A percentile compares a stretch with the other conserved stretches of the same genome.
These are phyloP conservation scores for Heliothis peltigera DNA, from an alignment of 2,888 invertebrate species.

Conservation along the genomic window DNA sequence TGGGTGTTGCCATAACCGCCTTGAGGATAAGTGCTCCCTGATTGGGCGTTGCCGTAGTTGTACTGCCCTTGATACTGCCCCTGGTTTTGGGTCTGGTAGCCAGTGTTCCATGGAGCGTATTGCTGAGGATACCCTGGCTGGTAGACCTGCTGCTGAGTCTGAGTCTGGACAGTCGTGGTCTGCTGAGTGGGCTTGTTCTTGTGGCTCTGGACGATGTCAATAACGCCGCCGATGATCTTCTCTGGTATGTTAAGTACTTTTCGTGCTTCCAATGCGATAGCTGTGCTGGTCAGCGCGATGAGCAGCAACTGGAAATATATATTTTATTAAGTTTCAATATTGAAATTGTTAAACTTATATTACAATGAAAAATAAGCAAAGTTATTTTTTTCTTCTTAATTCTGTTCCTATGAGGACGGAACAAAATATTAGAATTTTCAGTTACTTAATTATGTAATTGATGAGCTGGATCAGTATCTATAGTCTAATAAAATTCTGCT, in stretches of 20 bases:
- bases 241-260: constrained; percentile 81
- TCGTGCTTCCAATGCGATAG: constrained; percentile 66
- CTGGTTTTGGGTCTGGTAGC: constrained; percentile 61
- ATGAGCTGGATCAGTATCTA: too few species aligned
- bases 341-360: too few species aligned
- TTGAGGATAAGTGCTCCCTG: constrained; percentile 53
- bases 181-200: constrained; percentile 78
- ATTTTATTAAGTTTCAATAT: too few species aligned
- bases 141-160: constrained; percentile 61
- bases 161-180: constrained; percentile 29
- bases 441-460: too few species aligned
- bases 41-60: constrained; percentile 60
- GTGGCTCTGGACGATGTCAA: constrained; percentile 83
- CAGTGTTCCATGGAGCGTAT: constrained; percentile 65
- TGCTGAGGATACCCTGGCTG: constrained; percentile 69
- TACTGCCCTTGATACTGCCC: constrained; percentile 68
- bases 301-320: constrained; percentile 66
- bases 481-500: too few species aligned
- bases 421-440: too few species aligned
- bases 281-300: constrained; percentile 45
- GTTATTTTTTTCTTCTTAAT: too few species aligned
- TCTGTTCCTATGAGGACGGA: too few species aligned
- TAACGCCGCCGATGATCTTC: constrained; percentile 85
- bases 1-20: constrained; percentile 49
- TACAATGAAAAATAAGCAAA: too few species aligned